phyloP scores from a whole-genome alignment of 2,797 vertebrate species.

The Chaunax sp. region DNA sequence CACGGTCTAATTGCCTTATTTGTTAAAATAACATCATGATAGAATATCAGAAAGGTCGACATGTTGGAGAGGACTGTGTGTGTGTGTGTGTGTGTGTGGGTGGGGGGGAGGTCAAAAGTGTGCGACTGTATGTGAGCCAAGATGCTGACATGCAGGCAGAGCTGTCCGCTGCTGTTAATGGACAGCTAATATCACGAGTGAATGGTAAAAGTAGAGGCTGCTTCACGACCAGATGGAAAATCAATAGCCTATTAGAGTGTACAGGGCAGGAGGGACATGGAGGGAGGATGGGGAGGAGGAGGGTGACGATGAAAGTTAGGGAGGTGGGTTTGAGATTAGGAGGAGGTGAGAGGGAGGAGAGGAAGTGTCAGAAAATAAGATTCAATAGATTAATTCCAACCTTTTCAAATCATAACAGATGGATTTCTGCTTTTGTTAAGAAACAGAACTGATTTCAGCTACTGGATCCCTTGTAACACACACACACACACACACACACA shows the following conservation, averaged over 20 bases:
- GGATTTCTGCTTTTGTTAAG: neutral
- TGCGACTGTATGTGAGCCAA: constrained; percentile 1
- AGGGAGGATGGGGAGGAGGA: constrained; percentile 67
- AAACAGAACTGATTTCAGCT: neutral
- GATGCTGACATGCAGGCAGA: constrained; percentile 83
- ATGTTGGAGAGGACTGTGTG: constrained; percentile 3
- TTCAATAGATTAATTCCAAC: neutral
- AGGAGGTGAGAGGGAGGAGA: constrained; percentile 14
- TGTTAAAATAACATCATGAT: constrained; percentile 7
- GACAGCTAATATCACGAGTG: constrained; percentile 94
- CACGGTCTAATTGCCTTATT: neutral
- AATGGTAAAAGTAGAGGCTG: constrained; percentile 88
- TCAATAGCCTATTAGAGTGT: constrained; percentile 96
- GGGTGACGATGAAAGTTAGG: constrained; percentile 74
- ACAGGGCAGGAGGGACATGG: constrained; percentile 79
- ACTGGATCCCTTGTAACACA: neutral
- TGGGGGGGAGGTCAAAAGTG: neutral
- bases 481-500: constrained; percentile 3
- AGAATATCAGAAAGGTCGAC: constrained; percentile 16
- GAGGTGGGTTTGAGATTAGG: neutral
- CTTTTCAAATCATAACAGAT: constrained; percentile 8
- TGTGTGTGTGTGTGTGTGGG: neutral
- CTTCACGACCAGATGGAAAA: constrained; percentile 91
- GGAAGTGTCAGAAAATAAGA: neutral
- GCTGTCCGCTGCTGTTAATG: constrained; percentile 86